Base-by-base conservation (phyloP, 2,113 vertebrate genomes). In the Anarrhichthys ocellatus region DNA sequence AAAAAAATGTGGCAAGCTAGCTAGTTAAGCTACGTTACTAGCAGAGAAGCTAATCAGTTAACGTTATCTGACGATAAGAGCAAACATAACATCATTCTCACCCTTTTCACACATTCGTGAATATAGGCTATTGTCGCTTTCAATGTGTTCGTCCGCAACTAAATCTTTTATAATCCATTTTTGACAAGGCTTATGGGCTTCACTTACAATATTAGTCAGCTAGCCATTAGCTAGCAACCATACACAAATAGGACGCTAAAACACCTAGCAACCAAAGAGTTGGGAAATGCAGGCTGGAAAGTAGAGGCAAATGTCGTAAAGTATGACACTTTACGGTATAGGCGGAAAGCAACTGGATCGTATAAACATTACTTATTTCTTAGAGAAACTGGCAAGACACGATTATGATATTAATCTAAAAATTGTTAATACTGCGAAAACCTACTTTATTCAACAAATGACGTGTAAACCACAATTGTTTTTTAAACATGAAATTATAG, bases 201-300 rank as follows among this genome's bases (percentile, higher is more conserved):
- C 0, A 22, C 11, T n/a, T 56, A 18, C 3, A 15, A 20, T 48
- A 20, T 42, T 6, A 3, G 32, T 20, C 20, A 64, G 14, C n/a
- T 36, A 83, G 65, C 68, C 24, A 22, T 85, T 90, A 88, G 93
- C 81, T 93, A 86, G 92, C 92, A 95, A 94, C 95, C 36, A 78
- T 80, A 76, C 67, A 80, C 63, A 81, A 10, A 82, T 0, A 79
- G 77, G 91, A 93, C 91, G 89, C 91, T 84, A 62, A 79, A 68
- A 80, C 74, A 80, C 91, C 69, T 93, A 93, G 91, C 93, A 94
- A 94, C 93, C 73, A 64, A 50, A 44, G 13, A 13, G 5, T 6
- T 27, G 32, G 40, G 32, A 50, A 48, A 64, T 27, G 7, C 5
- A 18, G 18, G 61, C 78, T 17, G 90, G 69, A 93, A 93, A 90